Conservation (phyloP, 1,140 invertebrate species). For the Drosophila malerkotliana region DNA sequence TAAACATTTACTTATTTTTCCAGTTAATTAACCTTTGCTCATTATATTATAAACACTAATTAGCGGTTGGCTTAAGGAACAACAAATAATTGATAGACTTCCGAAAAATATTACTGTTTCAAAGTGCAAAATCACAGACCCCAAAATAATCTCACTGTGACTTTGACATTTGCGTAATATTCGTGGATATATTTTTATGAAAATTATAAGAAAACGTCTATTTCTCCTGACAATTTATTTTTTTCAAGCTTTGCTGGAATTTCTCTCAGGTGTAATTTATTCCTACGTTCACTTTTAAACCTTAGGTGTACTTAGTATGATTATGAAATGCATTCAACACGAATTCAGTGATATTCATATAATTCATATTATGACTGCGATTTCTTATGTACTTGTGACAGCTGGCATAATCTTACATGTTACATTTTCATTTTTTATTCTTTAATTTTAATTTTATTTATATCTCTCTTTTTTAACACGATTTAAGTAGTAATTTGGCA, state of each 20-base stretch:
- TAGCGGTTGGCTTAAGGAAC: conserved; percentile 9
- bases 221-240: background rate
- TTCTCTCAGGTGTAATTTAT: conserved; percentile 18
- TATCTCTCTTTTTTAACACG: conserved; percentile 20
- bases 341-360: conserved; percentile 36
- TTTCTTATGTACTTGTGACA: conserved; percentile 47
- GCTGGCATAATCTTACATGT: conserved; percentile 45
- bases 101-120: conserved; percentile 45
- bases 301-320: conserved; percentile 45
- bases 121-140: conserved; percentile 69
- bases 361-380: conserved; percentile 30
- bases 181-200: conserved; percentile 4
- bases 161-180: conserved; percentile 64
- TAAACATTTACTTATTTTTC: conserved; percentile 25
- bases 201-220: conserved; percentile 21
- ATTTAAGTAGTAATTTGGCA: conserved; percentile 41
- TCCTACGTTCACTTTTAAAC: conserved; percentile 16
- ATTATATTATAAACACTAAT: background rate
- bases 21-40: conserved; percentile 15
- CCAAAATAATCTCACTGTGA: conserved; percentile 65
- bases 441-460: background rate
- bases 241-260: conserved; percentile 11
- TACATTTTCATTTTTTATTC: conserved; percentile 8
- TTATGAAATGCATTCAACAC: conserved; percentile 45
- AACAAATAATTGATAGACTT: conserved; percentile 15